Evolutionary conservation across 2,888 invertebrate genomes (phyloP).

Genomic region (Papilio gigon): DNA sequence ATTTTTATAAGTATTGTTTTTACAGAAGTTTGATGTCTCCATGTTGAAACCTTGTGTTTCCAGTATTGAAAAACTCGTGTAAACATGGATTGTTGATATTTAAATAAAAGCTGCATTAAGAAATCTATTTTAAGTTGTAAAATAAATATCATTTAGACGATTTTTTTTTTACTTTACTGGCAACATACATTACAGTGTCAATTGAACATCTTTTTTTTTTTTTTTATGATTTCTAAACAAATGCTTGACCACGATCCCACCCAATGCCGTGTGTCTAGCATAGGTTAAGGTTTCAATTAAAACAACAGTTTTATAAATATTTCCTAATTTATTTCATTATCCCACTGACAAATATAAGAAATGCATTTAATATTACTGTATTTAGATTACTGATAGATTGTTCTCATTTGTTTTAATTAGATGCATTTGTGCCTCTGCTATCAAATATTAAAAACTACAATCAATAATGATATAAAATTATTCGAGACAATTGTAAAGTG

Average conservation of each 20-base stretch:
- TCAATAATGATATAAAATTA: conserved; percentile 22
- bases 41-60: background rate
- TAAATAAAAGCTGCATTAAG: too few species aligned
- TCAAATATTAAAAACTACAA: conserved; percentile 1
- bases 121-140: background rate
- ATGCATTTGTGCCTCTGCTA: conserved; percentile 8
- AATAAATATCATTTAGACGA: background rate
- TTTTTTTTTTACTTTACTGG: background rate
- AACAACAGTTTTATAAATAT: conserved; percentile 71
- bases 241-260: too few species aligned
- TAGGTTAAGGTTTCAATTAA: conserved; percentile 46
- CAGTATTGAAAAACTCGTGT: background rate
- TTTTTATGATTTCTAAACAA: too few species aligned
- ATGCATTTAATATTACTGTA: conserved; percentile 81
- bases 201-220: too few species aligned
- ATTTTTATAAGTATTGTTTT: background rate
- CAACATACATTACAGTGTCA: too few species aligned
- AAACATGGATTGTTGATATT: background rate
- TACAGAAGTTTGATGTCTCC: background rate
- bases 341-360: conserved; percentile 72
- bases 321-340: conserved; percentile 74
- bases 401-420: conserved; percentile 39
- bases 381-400: conserved; percentile 65
- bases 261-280: background rate
- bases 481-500: conserved; percentile 34